A percentile compares a stretch with the other conserved stretches of the same genome.
These are phyloP conservation scores for Philotrypesis tridentata DNA, from an alignment of 1,140 invertebrate species.

Conservation along the genomic window DNA sequence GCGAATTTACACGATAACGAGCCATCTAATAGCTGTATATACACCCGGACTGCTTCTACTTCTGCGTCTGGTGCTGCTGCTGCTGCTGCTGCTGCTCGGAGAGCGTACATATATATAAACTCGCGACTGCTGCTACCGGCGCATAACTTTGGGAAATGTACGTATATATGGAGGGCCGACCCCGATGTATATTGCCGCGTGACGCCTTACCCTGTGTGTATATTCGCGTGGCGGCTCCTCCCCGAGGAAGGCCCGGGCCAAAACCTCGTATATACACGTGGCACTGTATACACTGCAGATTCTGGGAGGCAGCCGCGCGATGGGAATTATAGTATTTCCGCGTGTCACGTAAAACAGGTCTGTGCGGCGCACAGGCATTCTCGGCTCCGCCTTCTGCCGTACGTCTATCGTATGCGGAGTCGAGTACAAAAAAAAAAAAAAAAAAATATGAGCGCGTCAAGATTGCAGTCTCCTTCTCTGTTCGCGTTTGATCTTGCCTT, in stretches of 20 bases:
- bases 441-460: no score
- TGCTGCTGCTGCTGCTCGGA: background rate
- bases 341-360: background rate
- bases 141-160: constrained; percentile 31
- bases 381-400: no score
- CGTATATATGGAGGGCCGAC: background rate
- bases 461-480: no score
- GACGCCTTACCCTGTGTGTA: no score
- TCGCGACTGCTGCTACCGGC: background rate
- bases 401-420: no score
- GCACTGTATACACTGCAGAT: background rate
- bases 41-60: background rate
- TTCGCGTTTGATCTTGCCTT: no score
- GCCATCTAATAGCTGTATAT: constrained; percentile 43
- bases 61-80: background rate
- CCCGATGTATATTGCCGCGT: background rate
- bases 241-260: background rate
- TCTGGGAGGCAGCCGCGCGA: background rate
- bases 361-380: background rate
- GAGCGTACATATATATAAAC: background rate
- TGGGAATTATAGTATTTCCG: constrained; percentile 17
- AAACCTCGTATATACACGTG: background rate
- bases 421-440: no score
- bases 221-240: background rate
- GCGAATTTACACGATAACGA: constrained; percentile 46